Evolutionary conservation across 2,888 invertebrate species (phyloP).

Genomic region (Temnothorax unifasciatus): DNA sequence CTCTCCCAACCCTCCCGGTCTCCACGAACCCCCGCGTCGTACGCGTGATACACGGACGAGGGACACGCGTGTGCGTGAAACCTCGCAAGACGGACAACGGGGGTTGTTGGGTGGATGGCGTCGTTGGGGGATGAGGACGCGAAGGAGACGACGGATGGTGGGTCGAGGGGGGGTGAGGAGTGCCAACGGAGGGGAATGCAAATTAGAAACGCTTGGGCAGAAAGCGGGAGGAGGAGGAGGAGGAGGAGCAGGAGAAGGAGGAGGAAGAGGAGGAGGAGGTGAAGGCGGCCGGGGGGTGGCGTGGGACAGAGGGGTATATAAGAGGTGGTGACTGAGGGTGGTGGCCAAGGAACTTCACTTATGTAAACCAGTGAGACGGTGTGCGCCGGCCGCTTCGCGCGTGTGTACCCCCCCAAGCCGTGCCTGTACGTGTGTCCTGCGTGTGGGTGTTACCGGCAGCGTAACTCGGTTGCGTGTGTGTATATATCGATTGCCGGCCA

Average conservation of each 20-base stretch:
- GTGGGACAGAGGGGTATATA: slow-evolving; percentile 75
- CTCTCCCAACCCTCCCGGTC: slow-evolving; percentile 68
- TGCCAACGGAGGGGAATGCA: slow-evolving; percentile 85
- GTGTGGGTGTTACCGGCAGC: slow-evolving; percentile 61
- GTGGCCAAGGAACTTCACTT: slow-evolving; percentile 85
- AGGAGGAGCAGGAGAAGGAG: slow-evolving; percentile 62
- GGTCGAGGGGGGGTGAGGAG: slow-evolving; percentile 75
- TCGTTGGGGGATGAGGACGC: slow-evolving; percentile 70
- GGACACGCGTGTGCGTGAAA: slow-evolving; percentile 81
- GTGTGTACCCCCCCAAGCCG: slow-evolving; percentile 66
- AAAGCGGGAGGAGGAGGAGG: slow-evolving; percentile 78
- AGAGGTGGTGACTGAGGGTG: slow-evolving; percentile 79
- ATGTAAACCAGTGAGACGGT: slow-evolving; percentile 82
- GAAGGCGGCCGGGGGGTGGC: slow-evolving; percentile 65
- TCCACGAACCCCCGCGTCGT: slow-evolving; percentile 60
- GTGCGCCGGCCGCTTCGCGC: slow-evolving; percentile 73
- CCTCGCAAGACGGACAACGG: slow-evolving; percentile 83
- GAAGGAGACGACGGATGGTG: slow-evolving; percentile 73
- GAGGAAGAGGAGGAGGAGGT: slow-evolving; percentile 51
- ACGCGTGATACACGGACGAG: slow-evolving; percentile 75
- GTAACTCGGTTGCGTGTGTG: slow-evolving; percentile 78
- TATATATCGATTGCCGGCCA: slow-evolving; percentile 85
- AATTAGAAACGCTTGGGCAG: slow-evolving; percentile 86
- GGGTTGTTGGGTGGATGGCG: slow-evolving; percentile 76
- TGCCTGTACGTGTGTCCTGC: slow-evolving; percentile 52